These are phyloP conservation scores for Teinopalpus imperialis DNA, from an alignment of 2,888 invertebrate genomes.

Conservation along the genomic window DNA sequence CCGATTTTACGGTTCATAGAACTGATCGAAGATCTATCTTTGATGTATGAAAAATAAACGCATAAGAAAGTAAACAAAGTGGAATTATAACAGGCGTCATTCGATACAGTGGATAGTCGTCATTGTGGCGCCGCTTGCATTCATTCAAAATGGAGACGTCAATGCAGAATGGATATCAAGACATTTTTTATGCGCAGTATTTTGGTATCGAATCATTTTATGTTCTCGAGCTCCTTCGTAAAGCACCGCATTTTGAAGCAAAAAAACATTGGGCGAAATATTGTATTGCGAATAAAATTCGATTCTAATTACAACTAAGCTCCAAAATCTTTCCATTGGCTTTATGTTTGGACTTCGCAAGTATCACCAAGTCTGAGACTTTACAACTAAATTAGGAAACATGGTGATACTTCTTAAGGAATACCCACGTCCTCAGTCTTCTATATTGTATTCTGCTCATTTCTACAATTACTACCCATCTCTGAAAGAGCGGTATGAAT, in stretches of 20 bases:
- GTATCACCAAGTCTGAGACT: too few relatives aligned
- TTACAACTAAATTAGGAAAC: too few relatives aligned
- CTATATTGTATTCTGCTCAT: too few relatives aligned
- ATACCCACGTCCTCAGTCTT: too few relatives aligned
- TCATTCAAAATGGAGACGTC: constrained; percentile 1
- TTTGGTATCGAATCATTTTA: constrained; percentile 12
- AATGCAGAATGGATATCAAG: constrained; percentile 3
- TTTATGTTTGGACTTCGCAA: too few relatives aligned
- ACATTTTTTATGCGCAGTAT: constrained; percentile 6
- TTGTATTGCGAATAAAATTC: background rate
- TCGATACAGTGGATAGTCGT: constrained; percentile 8
- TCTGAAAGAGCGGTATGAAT: too few relatives aligned
- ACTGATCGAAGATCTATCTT: constrained; percentile 10
- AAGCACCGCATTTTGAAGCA: background rate
- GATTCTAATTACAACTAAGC: constrained; percentile 5
- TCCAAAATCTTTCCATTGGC: too few relatives aligned
- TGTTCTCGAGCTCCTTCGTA: constrained; percentile 6
- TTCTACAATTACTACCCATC: too few relatives aligned
- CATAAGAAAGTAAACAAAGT: constrained; percentile 12
- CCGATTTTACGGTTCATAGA: constrained; percentile 19
- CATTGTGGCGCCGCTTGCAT: constrained; percentile 12
- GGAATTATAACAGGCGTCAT: background rate
- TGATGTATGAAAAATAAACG: constrained; percentile 10
- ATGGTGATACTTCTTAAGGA: too few relatives aligned
- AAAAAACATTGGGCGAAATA: constrained; percentile 1